Base-by-base conservation (phyloP, 2,797 vertebrate species). In the Dendrocincla tyrannina region DNA sequence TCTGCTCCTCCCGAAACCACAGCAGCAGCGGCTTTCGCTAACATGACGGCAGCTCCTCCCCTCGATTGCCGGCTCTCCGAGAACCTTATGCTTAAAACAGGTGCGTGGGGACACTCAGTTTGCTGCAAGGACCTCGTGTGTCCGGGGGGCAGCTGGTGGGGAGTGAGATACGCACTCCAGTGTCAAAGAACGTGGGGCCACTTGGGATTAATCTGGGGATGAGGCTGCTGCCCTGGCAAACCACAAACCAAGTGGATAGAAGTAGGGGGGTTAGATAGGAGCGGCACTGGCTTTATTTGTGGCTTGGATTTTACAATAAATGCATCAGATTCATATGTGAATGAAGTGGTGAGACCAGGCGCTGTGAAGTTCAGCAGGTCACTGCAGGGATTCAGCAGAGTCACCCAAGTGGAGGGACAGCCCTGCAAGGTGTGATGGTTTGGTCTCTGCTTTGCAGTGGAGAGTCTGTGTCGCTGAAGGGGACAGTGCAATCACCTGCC, bases 1-100 rank as follows among this genome's bases (percentile, higher is more conserved):
- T 77, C 98, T 63, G 78, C 95, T 83, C 91, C 91, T 93, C 83
- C 96, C 3, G 90, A 81, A 11, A 95, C 94, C 16, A 96, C 97
- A 2, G 93, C 81, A 10, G 97, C 97, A 13, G 97, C 98, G 18
- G 18, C 98, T 67, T 98, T 98, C 44, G 98, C 98, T 72, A 97
- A 98, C 62, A 98, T 98, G 91, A 99, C 98, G n/a, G 98, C 98
- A 94, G 95, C 96, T 44, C 98, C 98, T 49, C 97, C 96, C 39
- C 97, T 98, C 89, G 98, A 98, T 88, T 99, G 99, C 97, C 99
- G 98, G 78, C 98, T 99, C 95, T 99, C 99, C 59, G 97, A 98
- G 87, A 98, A 98, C 96, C 96, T 99, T 82, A 98, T 99, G 98
- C 97, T 99, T 82, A 99, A 98, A 98, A 99, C 99, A 98, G 99